Conservation (phyloP, 30 jellyfish, hydroid and myxozoan species). For the Hydractinia echinata region DNA sequence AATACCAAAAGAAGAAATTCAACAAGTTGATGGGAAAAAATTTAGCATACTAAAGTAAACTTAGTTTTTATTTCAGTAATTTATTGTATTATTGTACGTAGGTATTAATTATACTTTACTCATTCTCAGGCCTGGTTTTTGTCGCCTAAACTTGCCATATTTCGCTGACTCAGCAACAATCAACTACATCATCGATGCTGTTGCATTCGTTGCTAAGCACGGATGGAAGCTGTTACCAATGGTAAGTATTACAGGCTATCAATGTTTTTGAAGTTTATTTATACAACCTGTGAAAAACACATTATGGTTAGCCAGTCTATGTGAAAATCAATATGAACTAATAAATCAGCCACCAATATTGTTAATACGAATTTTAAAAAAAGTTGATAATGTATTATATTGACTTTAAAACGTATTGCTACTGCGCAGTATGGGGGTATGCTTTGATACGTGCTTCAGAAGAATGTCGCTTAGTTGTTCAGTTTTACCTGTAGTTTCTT, state of each 20-base stretch:
- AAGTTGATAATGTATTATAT: no score
- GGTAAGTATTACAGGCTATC: slow-evolving; percentile 30
- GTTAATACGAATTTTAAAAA: no score
- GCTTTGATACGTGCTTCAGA: no score
- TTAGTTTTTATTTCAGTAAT: not conserved
- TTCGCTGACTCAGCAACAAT: slow-evolving; percentile 50
- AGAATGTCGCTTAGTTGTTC: no score
- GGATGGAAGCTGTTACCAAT: slow-evolving; percentile 79
- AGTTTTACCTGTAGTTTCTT: no score
- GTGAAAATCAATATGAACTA: no score
- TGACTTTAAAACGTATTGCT: no score
- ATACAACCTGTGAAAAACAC: not conserved
- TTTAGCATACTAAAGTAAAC: not conserved
- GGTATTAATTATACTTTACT: not conserved
- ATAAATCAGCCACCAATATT: no score
- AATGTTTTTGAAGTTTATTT: not conserved
- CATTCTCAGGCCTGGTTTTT: slow-evolving; percentile 70
- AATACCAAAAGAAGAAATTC: slow-evolving; percentile 1
- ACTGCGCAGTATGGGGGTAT: no score
- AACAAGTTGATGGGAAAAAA: not conserved
- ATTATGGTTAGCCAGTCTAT: no score
- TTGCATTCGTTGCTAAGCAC: slow-evolving; percentile 62
- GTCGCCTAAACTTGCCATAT: slow-evolving; percentile 72
- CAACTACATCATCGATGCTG: slow-evolving; percentile 54
- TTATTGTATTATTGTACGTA: not conserved